phyloP scores from a whole-genome alignment of 2,113 vertebrate genomes.

The Cephalopholis sonnerati region DNA sequence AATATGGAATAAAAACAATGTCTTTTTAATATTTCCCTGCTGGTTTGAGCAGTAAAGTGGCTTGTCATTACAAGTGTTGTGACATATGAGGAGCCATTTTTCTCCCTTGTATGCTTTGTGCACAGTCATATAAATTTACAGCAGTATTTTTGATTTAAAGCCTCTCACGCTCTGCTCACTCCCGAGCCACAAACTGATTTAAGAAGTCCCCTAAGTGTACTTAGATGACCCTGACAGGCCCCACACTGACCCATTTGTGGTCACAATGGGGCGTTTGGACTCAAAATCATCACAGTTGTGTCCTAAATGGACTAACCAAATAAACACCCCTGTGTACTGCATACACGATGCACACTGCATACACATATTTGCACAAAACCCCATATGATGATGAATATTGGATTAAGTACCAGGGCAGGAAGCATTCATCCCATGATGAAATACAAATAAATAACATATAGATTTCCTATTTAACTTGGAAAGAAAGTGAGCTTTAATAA shows the following conservation, averaged over 20 bases:
- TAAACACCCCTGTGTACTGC: slow-evolving; percentile 22
- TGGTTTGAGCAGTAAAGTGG: background rate
- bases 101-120: background rate
- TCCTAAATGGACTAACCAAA: slow-evolving; percentile 43
- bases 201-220: slow-evolving; percentile 20
- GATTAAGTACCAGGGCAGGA: background rate
- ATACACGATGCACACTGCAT: background rate
- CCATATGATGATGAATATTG: background rate
- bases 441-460: background rate
- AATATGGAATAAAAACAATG: background rate
- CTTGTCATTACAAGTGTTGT: background rate
- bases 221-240: background rate
- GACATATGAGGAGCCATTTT: background rate
- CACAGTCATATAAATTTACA: background rate
- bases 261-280: slow-evolving; percentile 19
- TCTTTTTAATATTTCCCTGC: background rate
- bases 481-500: slow-evolving; percentile 13
- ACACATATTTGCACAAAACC: slow-evolving; percentile 1
- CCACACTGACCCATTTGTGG: slow-evolving; percentile 45
- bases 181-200: slow-evolving; percentile 21
- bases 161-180: background rate
- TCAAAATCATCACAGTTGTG: slow-evolving; percentile 36
- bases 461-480: background rate
- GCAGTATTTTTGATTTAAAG: slow-evolving; percentile 7
- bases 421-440: background rate